Percentiles rank a stretch among this genome's conserved stretches.
phyloP scores from a whole-genome alignment of 2,888 invertebrate species.

The Chromoteleia sp. region DNA sequence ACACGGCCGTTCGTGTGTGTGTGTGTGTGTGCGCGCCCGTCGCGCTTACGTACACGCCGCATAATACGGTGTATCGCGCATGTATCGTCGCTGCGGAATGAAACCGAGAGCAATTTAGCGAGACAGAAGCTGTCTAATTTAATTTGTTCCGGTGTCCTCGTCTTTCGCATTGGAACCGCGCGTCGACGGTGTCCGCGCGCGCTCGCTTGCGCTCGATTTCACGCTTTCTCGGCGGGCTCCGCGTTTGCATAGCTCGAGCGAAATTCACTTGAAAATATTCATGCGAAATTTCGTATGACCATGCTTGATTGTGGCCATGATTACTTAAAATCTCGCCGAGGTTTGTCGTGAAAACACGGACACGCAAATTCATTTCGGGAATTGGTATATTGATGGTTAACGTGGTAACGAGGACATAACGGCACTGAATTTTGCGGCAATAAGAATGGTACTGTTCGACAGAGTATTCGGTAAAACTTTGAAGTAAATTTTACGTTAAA shows the following conservation, averaged over 20 bases:
- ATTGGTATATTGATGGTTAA: constrained; percentile 5
- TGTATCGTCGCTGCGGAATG: constrained; percentile 74
- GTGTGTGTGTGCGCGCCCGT: neutral
- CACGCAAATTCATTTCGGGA: constrained; percentile 18
- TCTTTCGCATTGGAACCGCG: constrained; percentile 58
- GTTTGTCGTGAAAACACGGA: constrained; percentile 22
- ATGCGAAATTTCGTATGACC: constrained; percentile 47
- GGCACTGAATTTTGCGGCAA: too few relatives aligned
- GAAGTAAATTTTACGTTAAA: too few relatives aligned
- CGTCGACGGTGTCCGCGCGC: constrained; percentile 26
- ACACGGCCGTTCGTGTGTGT: neutral
- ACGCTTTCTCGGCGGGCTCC: constrained; percentile 72
- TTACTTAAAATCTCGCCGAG: constrained; percentile 48
- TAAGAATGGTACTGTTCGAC: too few relatives aligned
- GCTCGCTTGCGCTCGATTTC: constrained; percentile 67
- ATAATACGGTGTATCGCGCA: constrained; percentile 55
- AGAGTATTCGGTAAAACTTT: too few relatives aligned
- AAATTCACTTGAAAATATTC: constrained; percentile 50
- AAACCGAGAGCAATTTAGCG: constrained; percentile 75
- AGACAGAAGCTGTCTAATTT: constrained; percentile 77
- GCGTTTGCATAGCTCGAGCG: constrained; percentile 62
- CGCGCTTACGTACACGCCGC: constrained; percentile 9
- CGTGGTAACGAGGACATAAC: neutral
- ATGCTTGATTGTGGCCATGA: constrained; percentile 50
- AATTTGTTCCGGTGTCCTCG: constrained; percentile 74